phyloP scores from a whole-genome alignment of 2,888 invertebrate species.

The Caenorhabditis afra region DNA sequence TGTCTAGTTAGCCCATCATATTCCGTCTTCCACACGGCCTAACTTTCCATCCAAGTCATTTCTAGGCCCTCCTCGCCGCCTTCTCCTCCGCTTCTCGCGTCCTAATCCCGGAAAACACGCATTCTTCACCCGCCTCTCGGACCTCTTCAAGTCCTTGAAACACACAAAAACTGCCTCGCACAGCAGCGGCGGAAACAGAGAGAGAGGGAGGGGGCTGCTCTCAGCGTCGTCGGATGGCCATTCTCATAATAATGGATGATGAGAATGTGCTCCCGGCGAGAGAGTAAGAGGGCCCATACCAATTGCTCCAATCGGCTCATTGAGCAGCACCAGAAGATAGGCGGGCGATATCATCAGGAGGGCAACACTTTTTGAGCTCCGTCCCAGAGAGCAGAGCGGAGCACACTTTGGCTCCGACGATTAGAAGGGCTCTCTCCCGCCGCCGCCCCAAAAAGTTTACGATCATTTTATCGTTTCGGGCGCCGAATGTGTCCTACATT shows the following conservation, averaged over 20 bases:
- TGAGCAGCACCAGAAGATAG: constrained; percentile 16
- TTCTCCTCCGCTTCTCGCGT: neutral
- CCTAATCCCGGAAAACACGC: neutral
- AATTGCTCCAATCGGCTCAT: constrained; percentile 28
- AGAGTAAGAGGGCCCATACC: constrained; percentile 1
- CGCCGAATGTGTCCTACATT: constrained; percentile 40
- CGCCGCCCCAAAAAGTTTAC: constrained; percentile 19
- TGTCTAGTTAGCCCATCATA: too few species aligned
- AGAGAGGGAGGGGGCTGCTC: constrained; percentile 4
- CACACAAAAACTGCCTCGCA: neutral
- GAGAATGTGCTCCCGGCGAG: neutral
- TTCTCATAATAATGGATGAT: constrained; percentile 28
- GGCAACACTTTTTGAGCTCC: neutral
- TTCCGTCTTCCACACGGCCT: too few species aligned
- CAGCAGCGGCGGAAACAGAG: too few species aligned
- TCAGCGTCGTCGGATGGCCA: too few species aligned
- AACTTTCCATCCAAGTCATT: too few species aligned
- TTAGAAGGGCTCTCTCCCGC: neutral
- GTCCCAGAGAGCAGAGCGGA: too few species aligned
- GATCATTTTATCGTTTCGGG: constrained; percentile 38
- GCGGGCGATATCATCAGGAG: constrained; percentile 14
- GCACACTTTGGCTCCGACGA: too few species aligned
- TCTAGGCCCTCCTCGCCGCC: too few species aligned
- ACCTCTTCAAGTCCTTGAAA: constrained; percentile 6
- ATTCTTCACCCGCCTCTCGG: neutral